These are phyloP conservation scores for Endomychus coccineus DNA, from an alignment of 2,888 invertebrate species.

Conservation along the genomic window DNA sequence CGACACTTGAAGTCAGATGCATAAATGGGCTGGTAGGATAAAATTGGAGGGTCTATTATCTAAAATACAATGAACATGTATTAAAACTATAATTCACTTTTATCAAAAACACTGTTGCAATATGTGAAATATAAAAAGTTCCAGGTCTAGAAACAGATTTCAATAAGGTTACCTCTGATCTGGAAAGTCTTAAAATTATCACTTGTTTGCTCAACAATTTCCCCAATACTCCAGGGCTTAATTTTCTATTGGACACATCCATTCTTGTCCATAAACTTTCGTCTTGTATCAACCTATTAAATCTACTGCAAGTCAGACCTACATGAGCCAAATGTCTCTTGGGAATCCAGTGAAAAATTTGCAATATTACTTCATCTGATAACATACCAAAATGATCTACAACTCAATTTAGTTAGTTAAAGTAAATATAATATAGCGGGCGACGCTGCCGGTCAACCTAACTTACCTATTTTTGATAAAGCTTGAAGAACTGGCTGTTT, in stretches of 20 bases:
- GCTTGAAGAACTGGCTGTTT: constrained; percentile 6
- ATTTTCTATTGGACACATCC: constrained; percentile 65
- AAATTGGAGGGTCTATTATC: constrained; percentile 49
- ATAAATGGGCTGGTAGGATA: constrained; percentile 38
- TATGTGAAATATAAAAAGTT: too few species aligned
- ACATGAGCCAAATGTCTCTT: constrained; percentile 65
- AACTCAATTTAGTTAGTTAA: too few species aligned
- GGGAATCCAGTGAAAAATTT: constrained; percentile 76
- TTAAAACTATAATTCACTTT: constrained; percentile 6
- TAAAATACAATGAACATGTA: constrained; percentile 11
- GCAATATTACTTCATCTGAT: constrained; percentile 81
- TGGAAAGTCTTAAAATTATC: constrained; percentile 67
- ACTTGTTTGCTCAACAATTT: constrained; percentile 72
- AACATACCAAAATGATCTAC: constrained; percentile 66
- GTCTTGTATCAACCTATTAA: constrained; percentile 72
- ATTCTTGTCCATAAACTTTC: constrained; percentile 81
- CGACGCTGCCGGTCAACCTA: too few species aligned
- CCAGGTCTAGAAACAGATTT: too few species aligned
- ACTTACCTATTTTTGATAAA: constrained; percentile 5
- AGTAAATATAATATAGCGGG: too few species aligned
- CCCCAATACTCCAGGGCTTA: constrained; percentile 63
- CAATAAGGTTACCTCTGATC: constrained; percentile 73
- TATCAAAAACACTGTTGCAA: not conserved
- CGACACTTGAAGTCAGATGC: constrained; percentile 47
- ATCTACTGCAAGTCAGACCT: constrained; percentile 68